phyloP scores from a whole-genome alignment of 2,113 vertebrate genomes.

The Pachycephala philippinensis region DNA sequence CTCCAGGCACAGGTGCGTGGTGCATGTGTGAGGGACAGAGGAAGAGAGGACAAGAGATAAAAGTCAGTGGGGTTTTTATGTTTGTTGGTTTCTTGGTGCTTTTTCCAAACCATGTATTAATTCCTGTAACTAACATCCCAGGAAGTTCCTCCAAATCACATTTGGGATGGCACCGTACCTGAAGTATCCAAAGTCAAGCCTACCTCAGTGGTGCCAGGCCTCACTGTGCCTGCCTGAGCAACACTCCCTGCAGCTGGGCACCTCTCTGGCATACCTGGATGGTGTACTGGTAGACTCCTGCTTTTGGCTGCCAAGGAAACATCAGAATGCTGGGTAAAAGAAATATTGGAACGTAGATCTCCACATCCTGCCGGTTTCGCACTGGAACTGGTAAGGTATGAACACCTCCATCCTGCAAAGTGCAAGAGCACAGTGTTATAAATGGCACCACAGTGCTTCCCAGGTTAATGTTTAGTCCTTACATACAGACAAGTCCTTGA shows the following conservation, averaged over 20 bases:
- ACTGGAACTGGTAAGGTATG: slow-evolving; percentile 79
- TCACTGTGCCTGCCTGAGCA: neutral
- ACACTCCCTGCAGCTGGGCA: neutral
- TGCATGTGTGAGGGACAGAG: accelerated
- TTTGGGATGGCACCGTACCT: neutral
- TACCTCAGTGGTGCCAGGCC: neutral
- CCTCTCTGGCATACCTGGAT: slow-evolving; percentile 79
- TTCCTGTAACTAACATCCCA: neutral
- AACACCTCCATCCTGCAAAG: slow-evolving; percentile 78
- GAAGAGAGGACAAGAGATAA: neutral
- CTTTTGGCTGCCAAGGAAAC: slow-evolving; percentile 95
- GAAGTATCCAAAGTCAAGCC: neutral
- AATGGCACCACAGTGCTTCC: neutral
- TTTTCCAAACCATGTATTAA: neutral
- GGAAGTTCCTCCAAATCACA: neutral
- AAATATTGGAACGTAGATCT: slow-evolving; percentile 88
- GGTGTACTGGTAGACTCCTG: slow-evolving; percentile 88
- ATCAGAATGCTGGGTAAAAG: slow-evolving; percentile 86
- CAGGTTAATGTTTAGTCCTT: neutral
- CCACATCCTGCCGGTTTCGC: slow-evolving; percentile 90
- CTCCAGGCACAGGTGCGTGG: accelerated
- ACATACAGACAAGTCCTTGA: neutral
- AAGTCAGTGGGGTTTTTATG: accelerated
- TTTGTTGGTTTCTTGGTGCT: neutral
- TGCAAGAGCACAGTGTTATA: neutral